Base-by-base conservation (phyloP, 2,113 vertebrate genomes). In the Menidia beryllina region DNA sequence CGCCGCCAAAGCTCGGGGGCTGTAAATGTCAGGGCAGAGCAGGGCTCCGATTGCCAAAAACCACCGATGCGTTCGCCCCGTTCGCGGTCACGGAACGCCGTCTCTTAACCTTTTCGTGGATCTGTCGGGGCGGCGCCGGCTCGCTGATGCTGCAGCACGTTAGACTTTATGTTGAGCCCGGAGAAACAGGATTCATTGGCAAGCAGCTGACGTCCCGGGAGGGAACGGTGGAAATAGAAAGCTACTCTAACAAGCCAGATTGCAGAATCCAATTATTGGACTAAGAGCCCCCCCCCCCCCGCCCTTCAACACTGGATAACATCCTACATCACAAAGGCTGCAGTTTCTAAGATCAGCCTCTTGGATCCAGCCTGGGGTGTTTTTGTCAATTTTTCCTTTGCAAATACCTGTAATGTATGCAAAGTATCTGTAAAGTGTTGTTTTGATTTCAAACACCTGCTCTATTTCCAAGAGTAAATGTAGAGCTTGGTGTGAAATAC, bases 201-300 rank as follows among this genome's bases (percentile, higher is more conserved):
- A 77, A 79, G 84, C 63, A 62, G 68, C 83, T 75, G 69, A 60
- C 26, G 66, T 90, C 86, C 83, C 87, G 69, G 75, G 86, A 87
- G 84, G 74, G 61, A 65, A 59, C 67, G 61, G 88, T 81, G 69
- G 84, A 85, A 89, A 91, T 89, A 78, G 84, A 89, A 86, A 88
- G 60, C 79, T 84, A 48, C 55, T 80, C 78, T 80, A 80, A 89
- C 83, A 77, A 85, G 77, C 81, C 79, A 81, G 86, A 89, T 89
- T 88, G 79, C 69, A 78, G 70, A 92, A 89, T 89, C 84, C 82
- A 91, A 79, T 90, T 88, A 91, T 83, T 87, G 78, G 72, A 57
- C 84, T 85, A 82, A 90, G 81, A 72, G 88, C 79, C 91, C 89
- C 86, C 86, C 27, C 50, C 38, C 36, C 36, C n/a, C n/a, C n/a